phyloP scores from a whole-genome alignment of 2,888 invertebrate species.

The Leptopterna dolabrata region DNA sequence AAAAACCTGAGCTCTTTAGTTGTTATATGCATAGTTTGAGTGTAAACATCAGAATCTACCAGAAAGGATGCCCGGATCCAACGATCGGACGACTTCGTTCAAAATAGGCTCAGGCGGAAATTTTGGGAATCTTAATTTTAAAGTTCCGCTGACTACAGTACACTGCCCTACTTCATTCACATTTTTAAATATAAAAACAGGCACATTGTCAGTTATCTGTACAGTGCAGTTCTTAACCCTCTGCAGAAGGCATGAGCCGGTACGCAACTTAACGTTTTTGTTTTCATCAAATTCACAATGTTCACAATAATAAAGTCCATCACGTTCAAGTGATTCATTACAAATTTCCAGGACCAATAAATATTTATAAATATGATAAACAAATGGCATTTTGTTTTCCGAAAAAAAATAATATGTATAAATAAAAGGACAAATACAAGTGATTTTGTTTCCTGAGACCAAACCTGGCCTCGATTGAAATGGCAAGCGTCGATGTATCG shows the following conservation, averaged over 20 bases:
- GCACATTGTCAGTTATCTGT: slow-evolving; percentile 38
- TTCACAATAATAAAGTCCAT: not conserved
- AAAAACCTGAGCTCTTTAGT: not conserved
- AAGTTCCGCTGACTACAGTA: not conserved
- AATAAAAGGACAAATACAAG: not conserved
- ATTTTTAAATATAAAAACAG: slow-evolving; percentile 42
- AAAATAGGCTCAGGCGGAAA: not conserved
- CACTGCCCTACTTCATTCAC: not conserved
- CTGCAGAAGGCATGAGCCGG: not conserved
- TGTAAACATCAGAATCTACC: not conserved
- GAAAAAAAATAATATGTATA: not conserved
- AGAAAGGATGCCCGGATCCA: not conserved
- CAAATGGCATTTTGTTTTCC: not conserved
- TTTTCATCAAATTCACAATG: not conserved
- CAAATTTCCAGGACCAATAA: not conserved
- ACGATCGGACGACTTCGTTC: no score
- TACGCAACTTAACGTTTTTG: not conserved
- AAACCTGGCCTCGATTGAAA: not conserved
- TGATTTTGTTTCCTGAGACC: not conserved
- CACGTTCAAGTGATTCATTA: not conserved
- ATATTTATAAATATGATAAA: not conserved
- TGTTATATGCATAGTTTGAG: not conserved
- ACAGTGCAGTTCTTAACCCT: not conserved
- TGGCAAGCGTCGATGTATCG: slow-evolving; percentile 51
- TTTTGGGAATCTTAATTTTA: not conserved